phyloP scores from a whole-genome alignment of 1,140 invertebrate genomes.

The Nasonia giraulti region DNA sequence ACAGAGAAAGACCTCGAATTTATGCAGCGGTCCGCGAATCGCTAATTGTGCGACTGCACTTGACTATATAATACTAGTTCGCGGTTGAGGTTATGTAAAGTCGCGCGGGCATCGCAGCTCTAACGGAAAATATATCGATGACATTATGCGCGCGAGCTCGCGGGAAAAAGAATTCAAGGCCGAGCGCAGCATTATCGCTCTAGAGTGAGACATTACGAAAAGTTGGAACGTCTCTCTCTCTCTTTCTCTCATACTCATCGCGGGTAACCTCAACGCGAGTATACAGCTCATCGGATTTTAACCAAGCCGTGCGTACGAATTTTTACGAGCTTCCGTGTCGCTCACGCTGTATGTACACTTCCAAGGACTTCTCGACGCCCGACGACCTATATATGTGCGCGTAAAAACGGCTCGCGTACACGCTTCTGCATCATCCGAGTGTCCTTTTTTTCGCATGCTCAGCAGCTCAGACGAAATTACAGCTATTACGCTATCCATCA shows the following conservation, averaged over 20 bases:
- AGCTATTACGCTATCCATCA: no score
- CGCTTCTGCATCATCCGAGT: no score
- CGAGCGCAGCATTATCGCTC: slow-evolving; percentile 20
- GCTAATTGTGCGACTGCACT: slow-evolving; percentile 29
- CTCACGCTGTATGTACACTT: not conserved
- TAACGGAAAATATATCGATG: slow-evolving; percentile 44
- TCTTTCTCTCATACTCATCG: not conserved
- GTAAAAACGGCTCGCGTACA: not conserved
- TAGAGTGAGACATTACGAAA: not conserved
- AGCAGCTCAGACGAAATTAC: no score
- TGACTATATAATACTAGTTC: not conserved
- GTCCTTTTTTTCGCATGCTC: no score
- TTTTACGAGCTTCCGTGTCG: not conserved
- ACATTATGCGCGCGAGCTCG: slow-evolving; percentile 21
- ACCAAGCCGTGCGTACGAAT: not conserved
- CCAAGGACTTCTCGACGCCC: not conserved
- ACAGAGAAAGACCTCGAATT: not conserved
- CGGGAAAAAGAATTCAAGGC: slow-evolving; percentile 38
- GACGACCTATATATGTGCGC: not conserved
- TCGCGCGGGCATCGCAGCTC: not conserved
- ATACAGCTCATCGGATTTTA: not conserved
- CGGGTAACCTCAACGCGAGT: not conserved
- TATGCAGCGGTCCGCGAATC: slow-evolving; percentile 18
- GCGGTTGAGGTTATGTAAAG: slow-evolving; percentile 36
- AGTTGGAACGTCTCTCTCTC: slow-evolving; percentile 8